Conservation (phyloP, 2,113 vertebrate species). For the Cyanoliseus patagonus region DNA sequence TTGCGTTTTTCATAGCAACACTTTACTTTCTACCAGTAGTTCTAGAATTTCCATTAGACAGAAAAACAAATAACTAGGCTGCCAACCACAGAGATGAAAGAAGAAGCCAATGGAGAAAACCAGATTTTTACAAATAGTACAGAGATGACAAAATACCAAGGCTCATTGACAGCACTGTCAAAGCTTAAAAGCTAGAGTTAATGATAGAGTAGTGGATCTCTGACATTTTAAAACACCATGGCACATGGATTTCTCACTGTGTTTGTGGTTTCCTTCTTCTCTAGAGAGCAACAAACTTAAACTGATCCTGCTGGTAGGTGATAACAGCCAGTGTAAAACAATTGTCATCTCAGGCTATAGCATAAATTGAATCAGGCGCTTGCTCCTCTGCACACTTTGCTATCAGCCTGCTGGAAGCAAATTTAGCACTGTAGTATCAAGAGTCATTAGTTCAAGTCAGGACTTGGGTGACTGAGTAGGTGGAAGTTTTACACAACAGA, state of each 20-base stretch:
- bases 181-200: constrained; percentile 64
- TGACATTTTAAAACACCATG: constrained; percentile 7
- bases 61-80: constrained; percentile 73
- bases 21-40: constrained; percentile 55
- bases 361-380: neutral
- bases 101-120: constrained; percentile 30
- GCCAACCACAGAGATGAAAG: constrained; percentile 67
- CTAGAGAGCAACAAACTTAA: constrained; percentile 35
- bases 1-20: constrained; percentile 59
- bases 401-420: constrained; percentile 32
- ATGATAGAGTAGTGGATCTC: constrained; percentile 50
- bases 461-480: constrained; percentile 58
- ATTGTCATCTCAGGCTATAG: neutral
- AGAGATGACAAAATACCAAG: constrained; percentile 51
- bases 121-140: constrained; percentile 46
- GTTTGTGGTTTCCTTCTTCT: constrained; percentile 1
- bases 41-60: constrained; percentile 72
- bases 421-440: constrained; percentile 34
- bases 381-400: neutral
- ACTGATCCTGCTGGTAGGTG: constrained; percentile 3
- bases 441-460: constrained; percentile 58
- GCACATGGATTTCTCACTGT: constrained; percentile 14
- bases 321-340: constrained; percentile 4
- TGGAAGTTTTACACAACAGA: constrained; percentile 53
- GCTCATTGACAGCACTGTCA: constrained; percentile 58